phyloP scores from a whole-genome alignment of 2,888 invertebrate genomes.

The Temnothorax rugatulus region DNA sequence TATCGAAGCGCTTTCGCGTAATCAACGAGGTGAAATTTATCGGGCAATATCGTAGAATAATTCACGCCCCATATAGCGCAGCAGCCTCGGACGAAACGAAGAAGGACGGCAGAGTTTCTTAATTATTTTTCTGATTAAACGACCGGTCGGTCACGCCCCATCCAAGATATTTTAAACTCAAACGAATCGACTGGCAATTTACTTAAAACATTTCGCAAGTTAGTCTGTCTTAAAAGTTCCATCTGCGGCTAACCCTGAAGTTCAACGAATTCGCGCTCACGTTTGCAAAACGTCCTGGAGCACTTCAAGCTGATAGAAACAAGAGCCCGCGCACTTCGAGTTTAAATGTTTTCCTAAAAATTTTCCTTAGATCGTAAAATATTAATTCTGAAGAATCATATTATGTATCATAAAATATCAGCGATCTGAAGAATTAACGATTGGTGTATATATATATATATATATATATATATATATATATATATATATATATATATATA shows the following conservation, averaged over 20 bases:
- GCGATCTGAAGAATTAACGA: neutral
- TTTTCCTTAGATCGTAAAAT: neutral
- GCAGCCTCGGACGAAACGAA: constrained; percentile 58
- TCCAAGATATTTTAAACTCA: constrained; percentile 60
- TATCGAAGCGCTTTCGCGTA: constrained; percentile 60
- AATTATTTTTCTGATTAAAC: constrained; percentile 77
- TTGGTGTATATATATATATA: neutral
- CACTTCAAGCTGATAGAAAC: constrained; percentile 15
- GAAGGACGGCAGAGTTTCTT: constrained; percentile 63
- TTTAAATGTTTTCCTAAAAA: constrained; percentile 12
- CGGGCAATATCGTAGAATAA: constrained; percentile 72
- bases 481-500: neutral
- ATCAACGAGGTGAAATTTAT: constrained; percentile 77
- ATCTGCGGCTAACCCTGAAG: constrained; percentile 49
- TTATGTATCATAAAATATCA: neutral
- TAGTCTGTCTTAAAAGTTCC: constrained; percentile 51
- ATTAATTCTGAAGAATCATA: neutral
- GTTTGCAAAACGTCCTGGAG: constrained; percentile 1
- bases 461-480: neutral
- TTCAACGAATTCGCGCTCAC: constrained; percentile 61
- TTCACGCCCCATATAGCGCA: constrained; percentile 71
- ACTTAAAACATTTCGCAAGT: constrained; percentile 65
- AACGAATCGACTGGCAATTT: constrained; percentile 59
- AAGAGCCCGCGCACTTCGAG: neutral
- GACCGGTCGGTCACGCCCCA: constrained; percentile 72